Percentiles rank a stretch among this genome's conserved stretches.
These are phyloP conservation scores for Sminthurinus aureus DNA, from an alignment of 2,888 invertebrate genomes.

Conservation along the genomic window DNA sequence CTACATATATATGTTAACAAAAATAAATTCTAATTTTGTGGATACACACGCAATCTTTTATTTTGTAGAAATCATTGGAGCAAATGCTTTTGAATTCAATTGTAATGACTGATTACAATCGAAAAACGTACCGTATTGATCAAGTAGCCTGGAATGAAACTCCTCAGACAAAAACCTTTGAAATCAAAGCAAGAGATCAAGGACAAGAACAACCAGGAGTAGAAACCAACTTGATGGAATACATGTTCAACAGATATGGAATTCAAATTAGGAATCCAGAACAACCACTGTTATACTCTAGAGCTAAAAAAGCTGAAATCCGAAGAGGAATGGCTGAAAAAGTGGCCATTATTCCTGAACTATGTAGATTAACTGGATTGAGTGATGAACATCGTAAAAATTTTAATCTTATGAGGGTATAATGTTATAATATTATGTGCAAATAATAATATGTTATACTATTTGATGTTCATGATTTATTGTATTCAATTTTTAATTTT, in stretches of 20 bases:
- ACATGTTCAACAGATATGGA: neutral
- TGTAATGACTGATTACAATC: slow-evolving; percentile 88
- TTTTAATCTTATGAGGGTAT: slow-evolving; percentile 8
- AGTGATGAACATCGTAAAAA: slow-evolving; percentile 7
- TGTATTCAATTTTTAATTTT: no score
- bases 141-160: slow-evolving; percentile 80
- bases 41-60: neutral
- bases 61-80: neutral
- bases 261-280: neutral
- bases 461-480: no score
- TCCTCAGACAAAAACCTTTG: slow-evolving; percentile 74
- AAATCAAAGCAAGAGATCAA: slow-evolving; percentile 35
- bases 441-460: no score
- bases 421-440: neutral
- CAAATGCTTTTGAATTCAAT: slow-evolving; percentile 66
- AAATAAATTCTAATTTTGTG: no score
- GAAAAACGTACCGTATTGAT: slow-evolving; percentile 75
- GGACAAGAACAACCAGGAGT: slow-evolving; percentile 34
- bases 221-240: neutral
- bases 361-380: slow-evolving; percentile 32
- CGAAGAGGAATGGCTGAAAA: slow-evolving; percentile 25
- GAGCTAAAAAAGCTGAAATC: slow-evolving; percentile 14
- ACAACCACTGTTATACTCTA: slow-evolving; percentile 34
- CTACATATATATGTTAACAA: no score
- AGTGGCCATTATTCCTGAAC: slow-evolving; percentile 33